These are phyloP conservation scores for Platerodrilus igneus DNA, from an alignment of 2,888 invertebrate species.

Conservation along the genomic window DNA sequence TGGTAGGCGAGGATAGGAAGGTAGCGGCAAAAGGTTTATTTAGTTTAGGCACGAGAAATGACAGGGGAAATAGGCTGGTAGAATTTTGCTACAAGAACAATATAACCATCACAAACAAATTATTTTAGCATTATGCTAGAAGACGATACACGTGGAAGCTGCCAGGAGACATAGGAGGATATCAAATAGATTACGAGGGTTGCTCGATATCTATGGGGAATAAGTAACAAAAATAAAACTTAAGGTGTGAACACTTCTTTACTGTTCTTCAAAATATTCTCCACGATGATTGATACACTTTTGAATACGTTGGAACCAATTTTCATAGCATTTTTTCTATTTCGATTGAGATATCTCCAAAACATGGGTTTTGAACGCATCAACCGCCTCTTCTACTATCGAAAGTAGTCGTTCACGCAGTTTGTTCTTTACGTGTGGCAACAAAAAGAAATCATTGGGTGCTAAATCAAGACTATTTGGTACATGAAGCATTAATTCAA, in stretches of 20 bases:
- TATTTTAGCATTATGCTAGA: too few species aligned
- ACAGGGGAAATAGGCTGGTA: too few species aligned
- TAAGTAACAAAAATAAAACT: conserved; percentile 3
- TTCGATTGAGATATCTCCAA: conserved; percentile 24
- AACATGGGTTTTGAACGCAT: conserved; percentile 27
- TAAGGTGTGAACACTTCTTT: background rate
- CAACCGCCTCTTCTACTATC: conserved; percentile 26
- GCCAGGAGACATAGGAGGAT: too few species aligned
- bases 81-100: too few species aligned
- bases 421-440: conserved; percentile 28
- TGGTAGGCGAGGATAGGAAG: too few species aligned
- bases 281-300: conserved; percentile 28
- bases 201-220: conserved; percentile 10
- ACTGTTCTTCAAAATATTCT: conserved; percentile 19
- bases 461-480: conserved; percentile 25
- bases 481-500: conserved; percentile 7
- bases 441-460: conserved; percentile 30
- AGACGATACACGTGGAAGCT: too few species aligned
- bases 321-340: conserved; percentile 27
- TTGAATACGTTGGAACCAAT: conserved; percentile 29
- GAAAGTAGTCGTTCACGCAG: conserved; percentile 25
- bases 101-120: too few species aligned
- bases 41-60: too few species aligned
- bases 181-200: too few species aligned
- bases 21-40: too few species aligned